Conservation (phyloP, 1,140 invertebrate species). For the Tetramorium parvispinum region DNA sequence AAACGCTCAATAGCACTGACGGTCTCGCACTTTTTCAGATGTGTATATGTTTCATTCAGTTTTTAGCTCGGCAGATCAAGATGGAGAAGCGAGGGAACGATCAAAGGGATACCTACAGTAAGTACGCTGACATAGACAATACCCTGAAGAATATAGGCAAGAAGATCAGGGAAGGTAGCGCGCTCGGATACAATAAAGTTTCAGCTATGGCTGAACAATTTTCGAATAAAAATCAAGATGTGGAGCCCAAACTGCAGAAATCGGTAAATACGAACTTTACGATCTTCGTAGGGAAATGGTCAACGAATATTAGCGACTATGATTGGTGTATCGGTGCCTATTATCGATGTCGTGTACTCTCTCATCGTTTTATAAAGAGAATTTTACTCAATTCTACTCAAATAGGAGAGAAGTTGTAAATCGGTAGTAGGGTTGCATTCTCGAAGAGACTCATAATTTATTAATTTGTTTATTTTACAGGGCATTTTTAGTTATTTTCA, state of each 20-base stretch:
- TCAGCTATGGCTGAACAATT: conserved; percentile 94
- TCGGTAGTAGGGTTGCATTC: not conserved
- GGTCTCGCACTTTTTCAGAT: conserved; percentile 64
- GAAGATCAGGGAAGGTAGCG: conserved; percentile 92
- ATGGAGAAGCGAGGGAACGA: conserved; percentile 89
- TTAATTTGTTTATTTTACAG: not conserved
- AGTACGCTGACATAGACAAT: conserved; percentile 92
- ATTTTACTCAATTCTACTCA: not conserved
- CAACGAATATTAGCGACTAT: conserved; percentile 26
- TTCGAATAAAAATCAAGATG: conserved; percentile 88
- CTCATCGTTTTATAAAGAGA: not conserved
- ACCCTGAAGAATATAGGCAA: conserved; percentile 92
- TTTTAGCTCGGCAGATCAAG: conserved; percentile 92
- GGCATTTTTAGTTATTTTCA: not conserved
- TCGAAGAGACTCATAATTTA: not conserved
- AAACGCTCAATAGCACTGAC: conserved; percentile 83
- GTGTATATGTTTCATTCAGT: conserved; percentile 87
- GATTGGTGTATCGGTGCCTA: not conserved
- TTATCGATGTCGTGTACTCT: not conserved
- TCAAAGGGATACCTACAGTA: conserved; percentile 87
- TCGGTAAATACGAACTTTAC: conserved; percentile 86
- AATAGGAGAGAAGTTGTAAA: not conserved
- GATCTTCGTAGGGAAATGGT: conserved; percentile 44
- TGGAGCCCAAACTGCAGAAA: conserved; percentile 87
- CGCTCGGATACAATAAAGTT: conserved; percentile 93